A percentile compares a stretch with the other conserved stretches of the same genome.
Conservation (phyloP, 92 coral and sea anemone genomes). For the Phenganax stokvisi region DNA sequence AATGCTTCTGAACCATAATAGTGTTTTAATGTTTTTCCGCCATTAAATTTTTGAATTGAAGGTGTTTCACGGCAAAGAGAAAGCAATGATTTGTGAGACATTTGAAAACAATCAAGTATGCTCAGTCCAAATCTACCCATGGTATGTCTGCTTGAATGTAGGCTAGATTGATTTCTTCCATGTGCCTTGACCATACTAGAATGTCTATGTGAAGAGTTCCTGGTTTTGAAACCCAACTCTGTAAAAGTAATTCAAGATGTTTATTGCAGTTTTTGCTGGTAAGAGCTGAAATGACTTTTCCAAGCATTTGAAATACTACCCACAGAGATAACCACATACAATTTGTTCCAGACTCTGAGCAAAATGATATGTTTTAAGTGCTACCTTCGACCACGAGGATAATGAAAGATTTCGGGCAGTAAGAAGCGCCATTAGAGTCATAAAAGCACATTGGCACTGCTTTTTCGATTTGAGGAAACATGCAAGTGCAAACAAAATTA, state of each 20-base stretch:
- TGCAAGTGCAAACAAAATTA: too few species aligned
- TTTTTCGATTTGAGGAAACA: too few species aligned
- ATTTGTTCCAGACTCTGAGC: too few species aligned
- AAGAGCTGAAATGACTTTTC: constrained; percentile 33
- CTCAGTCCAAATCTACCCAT: constrained; percentile 11
- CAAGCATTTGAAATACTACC: constrained; percentile 17
- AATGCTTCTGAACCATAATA: constrained; percentile 31
- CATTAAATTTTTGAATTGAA: neutral
- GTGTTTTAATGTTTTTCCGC: neutral
- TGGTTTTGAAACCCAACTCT: constrained; percentile 43
- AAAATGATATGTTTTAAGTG: constrained; percentile 5
- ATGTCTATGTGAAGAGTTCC: constrained; percentile 44
- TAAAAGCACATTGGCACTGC: too few species aligned
- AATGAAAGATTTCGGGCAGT: too few species aligned
- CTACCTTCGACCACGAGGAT: too few species aligned
- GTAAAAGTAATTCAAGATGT: constrained; percentile 41
- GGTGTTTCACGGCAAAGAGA: constrained; percentile 5
- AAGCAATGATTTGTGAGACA: constrained; percentile 5
- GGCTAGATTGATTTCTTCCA: neutral
- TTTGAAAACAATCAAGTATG: constrained; percentile 38
- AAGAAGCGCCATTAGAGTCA: too few species aligned
- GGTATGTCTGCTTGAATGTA: constrained; percentile 42
- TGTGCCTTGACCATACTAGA: constrained; percentile 26
- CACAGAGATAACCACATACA: constrained; percentile 34
- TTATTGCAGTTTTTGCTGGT: neutral